Evolutionary conservation across 1,140 invertebrate species (phyloP), one percentile per base, ranked within the genome.

Genomic region (Popillia japonica): DNA sequence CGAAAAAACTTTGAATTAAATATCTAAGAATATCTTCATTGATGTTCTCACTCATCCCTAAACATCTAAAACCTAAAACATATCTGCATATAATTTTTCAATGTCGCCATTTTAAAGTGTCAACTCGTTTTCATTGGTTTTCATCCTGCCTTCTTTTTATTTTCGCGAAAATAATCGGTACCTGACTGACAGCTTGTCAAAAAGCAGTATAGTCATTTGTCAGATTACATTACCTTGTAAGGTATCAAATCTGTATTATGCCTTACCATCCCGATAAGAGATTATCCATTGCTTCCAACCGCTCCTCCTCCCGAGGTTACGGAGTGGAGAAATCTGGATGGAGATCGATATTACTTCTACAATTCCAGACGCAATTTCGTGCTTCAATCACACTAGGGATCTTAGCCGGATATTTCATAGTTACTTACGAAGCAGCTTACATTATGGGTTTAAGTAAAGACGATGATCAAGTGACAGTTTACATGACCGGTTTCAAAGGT

Each of bases 311-410:
- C 3, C 17, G 22, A 7, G 61, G 27, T 34, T 22, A 23, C 27
- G 11, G 10, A 22, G 61, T 22, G 9, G 10, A 34, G 17, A 74
- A 20, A 27, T 34, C 22, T 14, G 75, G 75, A 27, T 77, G 75
- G 75, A 77, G 40, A 40, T 59, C 75, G 14, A 40, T 77, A 34
- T 20, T 77, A 20, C 75, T 77, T 14, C 61, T 77, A 22, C 75
- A 77, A 40, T 77, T 77, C 44, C 75, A 77, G 20, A 23, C 75
- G 27, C 75, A 77, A 64, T 77, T 77, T n/a, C 20, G 23, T 9
- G 7, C 34, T 23, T 34, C 55, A 0, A 64, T 77, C 23, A 34
- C 27, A 9, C 9, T 77, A 8, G 75, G 48, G 9, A 41, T 77
- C 23, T 14, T 61, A 11, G 11, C 40, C 23, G 34, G 34, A 64